A percentile compares a stretch with the other conserved stretches of the same genome.
These are phyloP conservation scores for Leuctra nigra DNA, from an alignment of 2,888 invertebrate species.

Conservation along the genomic window DNA sequence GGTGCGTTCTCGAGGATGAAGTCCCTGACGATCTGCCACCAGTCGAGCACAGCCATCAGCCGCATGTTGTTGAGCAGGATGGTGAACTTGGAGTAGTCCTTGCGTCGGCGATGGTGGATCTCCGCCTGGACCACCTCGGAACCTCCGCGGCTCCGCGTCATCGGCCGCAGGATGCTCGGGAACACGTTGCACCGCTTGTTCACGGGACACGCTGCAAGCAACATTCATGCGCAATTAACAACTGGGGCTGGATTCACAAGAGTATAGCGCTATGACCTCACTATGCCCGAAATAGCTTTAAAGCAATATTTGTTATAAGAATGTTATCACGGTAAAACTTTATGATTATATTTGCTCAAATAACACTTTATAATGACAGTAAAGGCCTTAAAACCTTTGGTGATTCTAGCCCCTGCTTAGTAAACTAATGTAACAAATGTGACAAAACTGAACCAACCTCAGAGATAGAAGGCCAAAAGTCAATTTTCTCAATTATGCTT, in stretches of 20 bases:
- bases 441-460: no score
- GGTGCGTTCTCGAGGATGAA: constrained; percentile 56
- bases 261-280: background rate
- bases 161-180: constrained; percentile 80
- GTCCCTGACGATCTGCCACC: constrained; percentile 79
- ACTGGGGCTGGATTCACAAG: background rate
- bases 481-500: no score
- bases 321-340: no score
- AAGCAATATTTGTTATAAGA: background rate
- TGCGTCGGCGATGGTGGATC: constrained; percentile 51
- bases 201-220: no score
- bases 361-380: no score
- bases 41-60: constrained; percentile 87
- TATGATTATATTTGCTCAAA: no score
- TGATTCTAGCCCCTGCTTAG: no score
- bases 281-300: background rate
- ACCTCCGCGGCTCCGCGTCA: constrained; percentile 43
- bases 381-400: no score
- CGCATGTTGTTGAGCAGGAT: constrained; percentile 91
- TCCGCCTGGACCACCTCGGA: constrained; percentile 64
- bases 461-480: no score
- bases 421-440: no score
- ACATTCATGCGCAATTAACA: no score
- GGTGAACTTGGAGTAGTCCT: constrained; percentile 68
- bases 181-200: constrained; percentile 79